Percentiles rank a stretch among this genome's conserved stretches.
Evolutionary conservation across 2,888 invertebrate genomes (phyloP).

Genomic region (Dasypolia templi): DNA sequence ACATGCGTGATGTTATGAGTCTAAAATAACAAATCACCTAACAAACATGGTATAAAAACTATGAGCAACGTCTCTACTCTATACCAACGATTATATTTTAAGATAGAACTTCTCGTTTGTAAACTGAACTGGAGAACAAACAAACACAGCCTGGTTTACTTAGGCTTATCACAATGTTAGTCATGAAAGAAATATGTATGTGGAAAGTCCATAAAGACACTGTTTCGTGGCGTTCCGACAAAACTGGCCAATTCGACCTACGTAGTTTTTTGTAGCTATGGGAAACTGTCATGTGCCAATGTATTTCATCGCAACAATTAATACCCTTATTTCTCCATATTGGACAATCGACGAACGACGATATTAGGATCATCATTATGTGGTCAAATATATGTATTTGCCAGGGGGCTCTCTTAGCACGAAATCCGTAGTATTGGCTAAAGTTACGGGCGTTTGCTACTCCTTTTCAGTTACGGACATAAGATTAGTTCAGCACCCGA

Average conservation of each 20-base stretch:
- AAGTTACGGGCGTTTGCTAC: no score
- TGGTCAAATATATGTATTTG: no score
- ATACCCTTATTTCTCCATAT: no score
- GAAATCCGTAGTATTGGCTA: no score
- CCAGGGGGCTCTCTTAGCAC: no score
- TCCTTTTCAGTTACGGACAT: no score
- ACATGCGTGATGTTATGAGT: no score
- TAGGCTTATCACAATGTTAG: constrained; percentile 20
- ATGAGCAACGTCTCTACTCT: not conserved
- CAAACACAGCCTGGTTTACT: constrained; percentile 34
- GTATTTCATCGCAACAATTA: not conserved
- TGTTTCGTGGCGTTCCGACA: not conserved
- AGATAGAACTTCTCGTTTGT: constrained; percentile 6
- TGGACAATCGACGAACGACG: no score
- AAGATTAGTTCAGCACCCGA: no score
- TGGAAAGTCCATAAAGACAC: not conserved
- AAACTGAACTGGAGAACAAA: constrained; percentile 2
- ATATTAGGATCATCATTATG: no score
- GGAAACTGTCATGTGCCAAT: not conserved
- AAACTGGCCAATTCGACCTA: not conserved
- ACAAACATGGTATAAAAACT: not conserved
- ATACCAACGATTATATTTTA: constrained; percentile 3
- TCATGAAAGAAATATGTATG: constrained; percentile 37
- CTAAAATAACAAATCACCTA: not conserved
- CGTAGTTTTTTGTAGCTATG: not conserved